Conservation (phyloP, 30 jellyfish, hydroid and myxozoan genomes). For the Phacellophora camtschatica region DNA sequence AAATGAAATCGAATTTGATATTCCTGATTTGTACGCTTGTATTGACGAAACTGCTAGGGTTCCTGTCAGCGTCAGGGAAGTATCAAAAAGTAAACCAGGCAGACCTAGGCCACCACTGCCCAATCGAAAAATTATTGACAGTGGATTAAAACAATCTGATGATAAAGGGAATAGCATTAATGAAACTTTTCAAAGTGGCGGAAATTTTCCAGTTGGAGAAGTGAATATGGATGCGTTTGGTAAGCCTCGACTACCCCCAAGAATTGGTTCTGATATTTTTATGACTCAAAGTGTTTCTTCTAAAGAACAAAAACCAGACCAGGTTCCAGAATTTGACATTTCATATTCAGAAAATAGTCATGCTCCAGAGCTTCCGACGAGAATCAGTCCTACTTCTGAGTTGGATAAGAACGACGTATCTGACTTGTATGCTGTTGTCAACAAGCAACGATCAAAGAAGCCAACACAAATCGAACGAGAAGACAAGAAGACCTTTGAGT, state of each 20-base stretch:
- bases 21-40: constrained; percentile 12
- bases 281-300: neutral
- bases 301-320: neutral
- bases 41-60: constrained; percentile 25
- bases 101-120: neutral
- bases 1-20: neutral
- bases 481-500: neutral
- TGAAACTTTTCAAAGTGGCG: neutral
- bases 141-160: neutral
- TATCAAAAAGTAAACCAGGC: neutral
- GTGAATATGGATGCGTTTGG: neutral
- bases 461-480: neutral
- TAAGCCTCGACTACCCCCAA: neutral
- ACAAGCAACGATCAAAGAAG: neutral
- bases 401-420: neutral
- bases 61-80: neutral
- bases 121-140: neutral
- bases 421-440: neutral
- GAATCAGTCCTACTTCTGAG: neutral
- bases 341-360: neutral
- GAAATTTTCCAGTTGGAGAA: neutral
- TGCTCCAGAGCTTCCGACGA: neutral
- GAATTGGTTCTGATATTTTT: neutral
- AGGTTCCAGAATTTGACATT: neutral
- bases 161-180: neutral